phyloP scores from a whole-genome alignment of 2,888 invertebrate genomes.

The Sinohyriopsis cumingii region DNA sequence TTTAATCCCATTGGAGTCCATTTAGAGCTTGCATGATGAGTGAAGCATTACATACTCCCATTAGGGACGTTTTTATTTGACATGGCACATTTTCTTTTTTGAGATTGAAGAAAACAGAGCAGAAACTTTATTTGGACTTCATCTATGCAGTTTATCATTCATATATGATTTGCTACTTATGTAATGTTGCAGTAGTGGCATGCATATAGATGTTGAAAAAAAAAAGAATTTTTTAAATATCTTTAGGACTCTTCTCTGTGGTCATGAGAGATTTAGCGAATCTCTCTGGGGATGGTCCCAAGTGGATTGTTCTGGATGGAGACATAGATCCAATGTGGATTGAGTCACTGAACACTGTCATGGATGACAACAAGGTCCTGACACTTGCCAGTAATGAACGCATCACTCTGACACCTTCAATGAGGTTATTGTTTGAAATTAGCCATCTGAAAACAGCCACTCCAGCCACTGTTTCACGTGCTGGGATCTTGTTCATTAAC shows the following conservation, averaged over 20 bases:
- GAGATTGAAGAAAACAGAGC: not conserved
- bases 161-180: too few species aligned
- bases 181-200: too few species aligned
- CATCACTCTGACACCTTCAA: constrained; percentile 91
- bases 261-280: constrained; percentile 97
- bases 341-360: constrained; percentile 96
- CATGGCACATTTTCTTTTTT: not conserved
- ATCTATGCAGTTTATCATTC: too few species aligned
- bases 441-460: constrained; percentile 95
- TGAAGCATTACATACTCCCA: not conserved
- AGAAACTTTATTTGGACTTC: not conserved
- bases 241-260: constrained; percentile 88
- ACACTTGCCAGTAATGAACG: constrained; percentile 96
- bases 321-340: constrained; percentile 99
- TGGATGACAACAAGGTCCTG: constrained; percentile 98
- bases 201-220: not conserved
- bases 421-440: constrained; percentile 96
- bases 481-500: constrained; percentile 96
- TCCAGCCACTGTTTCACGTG: constrained; percentile 96
- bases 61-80: not conserved
- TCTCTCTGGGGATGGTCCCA: constrained; percentile 82
- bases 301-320: constrained; percentile 96
- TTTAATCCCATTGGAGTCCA: too few species aligned
- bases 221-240: not conserved
- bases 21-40: too few species aligned